These are phyloP conservation scores for Drosophila orena DNA, from an alignment of 1,140 invertebrate species.

Conservation along the genomic window DNA sequence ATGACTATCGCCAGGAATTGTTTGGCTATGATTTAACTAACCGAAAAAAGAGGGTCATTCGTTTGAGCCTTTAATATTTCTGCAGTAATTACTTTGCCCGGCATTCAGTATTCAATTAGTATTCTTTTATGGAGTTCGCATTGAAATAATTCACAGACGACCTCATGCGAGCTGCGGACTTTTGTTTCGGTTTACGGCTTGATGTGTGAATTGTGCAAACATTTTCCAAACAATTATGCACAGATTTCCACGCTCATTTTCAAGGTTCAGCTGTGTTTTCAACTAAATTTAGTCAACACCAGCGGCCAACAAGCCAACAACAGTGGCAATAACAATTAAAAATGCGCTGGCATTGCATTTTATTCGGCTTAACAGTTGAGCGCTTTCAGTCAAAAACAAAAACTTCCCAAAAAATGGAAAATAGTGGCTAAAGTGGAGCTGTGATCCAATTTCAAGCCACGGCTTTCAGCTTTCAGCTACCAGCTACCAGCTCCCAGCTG, in stretches of 20 bases:
- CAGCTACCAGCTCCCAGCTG: constrained; percentile 30
- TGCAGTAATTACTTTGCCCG: constrained; percentile 46
- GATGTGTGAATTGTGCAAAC: constrained; percentile 49
- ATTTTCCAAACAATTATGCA: constrained; percentile 72
- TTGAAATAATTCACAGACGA: constrained; percentile 51
- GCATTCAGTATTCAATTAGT: constrained; percentile 59
- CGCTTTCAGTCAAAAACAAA: constrained; percentile 36
- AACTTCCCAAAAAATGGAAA: constrained; percentile 15
- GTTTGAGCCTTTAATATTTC: constrained; percentile 40
- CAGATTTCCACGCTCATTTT: constrained; percentile 57
- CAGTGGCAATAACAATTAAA: constrained; percentile 58
- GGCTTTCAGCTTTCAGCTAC: constrained; percentile 18
- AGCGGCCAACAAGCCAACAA: constrained; percentile 22
- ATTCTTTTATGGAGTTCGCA: constrained; percentile 22
- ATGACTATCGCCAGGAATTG: constrained; percentile 58
- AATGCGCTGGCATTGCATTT: constrained; percentile 65
- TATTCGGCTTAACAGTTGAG: constrained; percentile 68
- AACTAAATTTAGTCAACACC: constrained; percentile 50
- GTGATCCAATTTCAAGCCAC: constrained; percentile 46
- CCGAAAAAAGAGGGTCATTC: constrained; percentile 19
- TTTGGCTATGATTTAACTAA: constrained; percentile 59
- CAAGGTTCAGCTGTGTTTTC: constrained; percentile 58
- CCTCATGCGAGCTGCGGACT: constrained; percentile 30
- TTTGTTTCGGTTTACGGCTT: constrained; percentile 24
- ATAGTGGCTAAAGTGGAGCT: constrained; percentile 14